Percentiles rank a stretch among this genome's conserved stretches.
These are phyloP conservation scores for Percopsis omiscomaycus DNA, from an alignment of 2,797 vertebrate genomes.

Conservation along the genomic window DNA sequence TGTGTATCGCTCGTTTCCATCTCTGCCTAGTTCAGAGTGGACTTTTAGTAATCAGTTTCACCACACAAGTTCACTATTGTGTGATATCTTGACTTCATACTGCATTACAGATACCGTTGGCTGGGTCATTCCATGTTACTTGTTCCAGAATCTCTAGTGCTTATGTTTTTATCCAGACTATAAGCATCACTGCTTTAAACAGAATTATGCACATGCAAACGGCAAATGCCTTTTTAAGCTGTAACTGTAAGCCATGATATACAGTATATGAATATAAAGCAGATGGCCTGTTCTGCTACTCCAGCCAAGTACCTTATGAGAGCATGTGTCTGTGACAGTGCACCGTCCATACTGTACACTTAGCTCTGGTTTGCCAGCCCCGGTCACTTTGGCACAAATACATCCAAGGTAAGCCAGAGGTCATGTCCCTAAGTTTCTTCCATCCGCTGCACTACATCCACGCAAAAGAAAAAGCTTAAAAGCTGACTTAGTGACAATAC, in stretches of 20 bases:
- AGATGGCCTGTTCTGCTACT: slow-evolving; percentile 1
- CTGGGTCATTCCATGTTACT: background rate
- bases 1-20: background rate
- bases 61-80: background rate
- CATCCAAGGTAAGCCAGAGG: slow-evolving; percentile 31
- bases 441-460: background rate
- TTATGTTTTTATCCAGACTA: slow-evolving; percentile 13
- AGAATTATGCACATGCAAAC: background rate
- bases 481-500: background rate
- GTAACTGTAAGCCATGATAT: background rate
- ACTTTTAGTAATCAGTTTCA: background rate
- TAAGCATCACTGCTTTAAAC: background rate
- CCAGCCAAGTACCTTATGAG: slow-evolving; percentile 9
- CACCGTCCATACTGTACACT: slow-evolving; percentile 5
- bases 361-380: slow-evolving; percentile 14
- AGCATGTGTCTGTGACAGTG: slow-evolving; percentile 5
- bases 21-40: background rate
- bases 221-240: slow-evolving; percentile 4
- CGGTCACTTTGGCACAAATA: slow-evolving; percentile 27
- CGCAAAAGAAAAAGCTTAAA: background rate
- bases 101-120: background rate
- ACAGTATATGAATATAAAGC: slow-evolving; percentile 7
- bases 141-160: slow-evolving; percentile 23
- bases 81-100: background rate
- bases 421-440: slow-evolving; percentile 19